Evolutionary conservation across 1,140 invertebrate genomes (phyloP), one percentile per base, ranked within the genome.

Genomic region (Pantala flavescens): DNA sequence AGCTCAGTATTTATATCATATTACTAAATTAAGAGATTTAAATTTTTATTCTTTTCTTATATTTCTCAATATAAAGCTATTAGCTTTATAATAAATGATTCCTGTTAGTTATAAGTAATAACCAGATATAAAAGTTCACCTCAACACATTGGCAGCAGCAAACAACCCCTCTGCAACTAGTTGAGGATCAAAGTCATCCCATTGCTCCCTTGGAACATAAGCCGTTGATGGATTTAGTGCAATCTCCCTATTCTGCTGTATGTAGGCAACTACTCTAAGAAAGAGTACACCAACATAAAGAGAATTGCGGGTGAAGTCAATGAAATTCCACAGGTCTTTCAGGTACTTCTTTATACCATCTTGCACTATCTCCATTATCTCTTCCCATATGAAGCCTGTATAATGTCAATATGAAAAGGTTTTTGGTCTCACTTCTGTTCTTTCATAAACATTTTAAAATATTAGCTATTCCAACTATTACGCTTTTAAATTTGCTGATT

Each of bases 291-390:
- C 85, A 23, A 93, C 86, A 81, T 97, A 98, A 0, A 97, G 84
- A 0, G 88, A 88, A 81, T 97, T 97, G 71, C 94, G 88, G 0
- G 92, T 90, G 79, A 97, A 96, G 84, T 98, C 96, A 76, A 98
- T 93, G 80, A 95, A 94, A 81, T 98, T 98, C 96, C 96, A 98
- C 88, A 97, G 90, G 81, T 98, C 94, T 3, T 90, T 85, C 14
- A 96, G 85, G 81, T 98, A 98, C 0, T 88, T 88, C 23, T 88
- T 86, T 36, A 97, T 85, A 23, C 95, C 95, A 79, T 94, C 89
- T 89, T 86, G 84, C 90, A 95, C 36, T n/a, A 96, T 90, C 82
- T 98, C 94, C 80, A 93, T 90, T 10, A 91, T 91, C 83, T 98
- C 95, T 80, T 96, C 90, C 90, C 91, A 94, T 72, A 98, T 90